These are phyloP conservation scores for Hoplostethus mediterraneus DNA, from an alignment of 2,797 vertebrate genomes.

Conservation along the genomic window DNA sequence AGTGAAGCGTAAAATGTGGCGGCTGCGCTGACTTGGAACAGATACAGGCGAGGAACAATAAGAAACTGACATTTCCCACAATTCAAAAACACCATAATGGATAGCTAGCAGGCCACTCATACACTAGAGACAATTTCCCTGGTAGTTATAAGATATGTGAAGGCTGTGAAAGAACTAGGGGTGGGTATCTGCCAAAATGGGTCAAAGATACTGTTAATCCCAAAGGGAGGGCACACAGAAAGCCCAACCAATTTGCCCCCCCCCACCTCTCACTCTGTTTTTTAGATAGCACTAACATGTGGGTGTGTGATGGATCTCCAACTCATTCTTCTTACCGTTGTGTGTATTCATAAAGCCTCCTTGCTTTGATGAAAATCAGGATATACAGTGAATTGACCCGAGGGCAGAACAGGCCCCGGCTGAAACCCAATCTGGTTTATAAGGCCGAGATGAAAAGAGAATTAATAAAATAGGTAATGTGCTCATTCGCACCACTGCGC, in stretches of 20 bases:
- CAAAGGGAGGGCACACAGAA: constrained; percentile 47
- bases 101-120: constrained; percentile 20
- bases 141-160: neutral
- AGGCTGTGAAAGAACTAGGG: constrained; percentile 18
- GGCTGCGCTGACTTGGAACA: constrained; percentile 34
- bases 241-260: constrained; percentile 46
- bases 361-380: constrained; percentile 62
- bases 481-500: constrained; percentile 35
- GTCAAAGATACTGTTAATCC: constrained; percentile 54
- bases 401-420: neutral
- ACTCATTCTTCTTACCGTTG: constrained; percentile 52
- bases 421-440: constrained; percentile 50
- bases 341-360: constrained; percentile 57
- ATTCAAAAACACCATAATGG: neutral
- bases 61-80: constrained; percentile 25
- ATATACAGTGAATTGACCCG: constrained; percentile 35
- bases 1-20: neutral
- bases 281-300: constrained; percentile 25
- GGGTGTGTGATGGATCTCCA: constrained; percentile 58
- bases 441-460: constrained; percentile 18
- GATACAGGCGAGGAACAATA: constrained; percentile 22
- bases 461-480: constrained; percentile 30
- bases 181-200: constrained; percentile 46
- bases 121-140: neutral
- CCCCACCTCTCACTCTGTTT: constrained; percentile 16